Percentiles rank a stretch among this genome's conserved stretches.
Evolutionary conservation across 2,888 invertebrate genomes (phyloP).

Genomic region (Plagodis pulveraria): DNA sequence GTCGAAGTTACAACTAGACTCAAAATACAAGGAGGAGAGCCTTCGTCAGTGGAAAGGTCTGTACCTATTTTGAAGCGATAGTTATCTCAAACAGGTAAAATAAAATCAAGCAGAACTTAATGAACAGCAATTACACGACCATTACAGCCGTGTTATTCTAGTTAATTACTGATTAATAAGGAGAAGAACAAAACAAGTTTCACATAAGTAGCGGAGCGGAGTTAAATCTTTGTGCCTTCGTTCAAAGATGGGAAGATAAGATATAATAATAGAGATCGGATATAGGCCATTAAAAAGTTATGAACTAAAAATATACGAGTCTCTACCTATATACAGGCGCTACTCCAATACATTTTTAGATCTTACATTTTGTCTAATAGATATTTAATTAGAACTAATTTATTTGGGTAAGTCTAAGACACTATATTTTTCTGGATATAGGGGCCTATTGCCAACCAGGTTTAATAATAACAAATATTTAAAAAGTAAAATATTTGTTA

Average conservation of each 20-base stretch:
- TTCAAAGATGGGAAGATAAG: background rate
- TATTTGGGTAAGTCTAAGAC: no score
- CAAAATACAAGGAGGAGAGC: no score
- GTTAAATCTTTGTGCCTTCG: background rate
- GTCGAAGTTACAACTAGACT: no score
- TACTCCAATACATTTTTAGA: no score
- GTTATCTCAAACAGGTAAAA: conserved; percentile 4
- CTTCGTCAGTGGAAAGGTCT: background rate
- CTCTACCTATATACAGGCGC: no score
- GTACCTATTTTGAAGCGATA: background rate
- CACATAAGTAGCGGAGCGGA: background rate
- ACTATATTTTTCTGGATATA: no score
- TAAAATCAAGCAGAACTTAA: conserved; percentile 46
- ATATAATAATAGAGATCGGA: background rate
- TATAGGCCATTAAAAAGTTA: background rate
- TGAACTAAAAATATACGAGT: background rate
- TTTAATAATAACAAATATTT: no score
- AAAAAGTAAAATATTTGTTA: no score
- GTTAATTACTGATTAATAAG: conserved; percentile 44
- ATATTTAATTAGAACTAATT: no score
- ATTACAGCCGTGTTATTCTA: conserved; percentile 52
- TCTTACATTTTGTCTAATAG: no score
- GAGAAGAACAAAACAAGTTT: conserved; percentile 10
- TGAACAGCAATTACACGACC: conserved; percentile 48
- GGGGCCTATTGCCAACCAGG: no score